Conservation (phyloP, 2,888 invertebrate species). For the Muscina levida region DNA sequence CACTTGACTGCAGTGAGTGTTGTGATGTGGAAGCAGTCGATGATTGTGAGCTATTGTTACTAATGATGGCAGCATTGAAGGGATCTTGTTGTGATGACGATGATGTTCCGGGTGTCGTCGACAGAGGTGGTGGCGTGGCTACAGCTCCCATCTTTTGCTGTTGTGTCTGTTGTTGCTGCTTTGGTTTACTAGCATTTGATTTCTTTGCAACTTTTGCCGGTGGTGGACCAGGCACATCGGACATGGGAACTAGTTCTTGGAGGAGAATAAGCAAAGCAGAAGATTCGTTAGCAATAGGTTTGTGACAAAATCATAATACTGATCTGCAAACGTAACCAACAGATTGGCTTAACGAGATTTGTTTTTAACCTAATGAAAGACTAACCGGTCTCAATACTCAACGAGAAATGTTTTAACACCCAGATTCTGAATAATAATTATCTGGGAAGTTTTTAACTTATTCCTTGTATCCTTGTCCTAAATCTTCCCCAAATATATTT, state of each 20-base stretch:
- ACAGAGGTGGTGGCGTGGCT: conserved; percentile 77
- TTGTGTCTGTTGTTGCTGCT: conserved; percentile 68
- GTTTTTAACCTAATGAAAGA: no score
- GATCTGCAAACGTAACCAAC: neutral
- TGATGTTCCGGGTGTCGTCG: conserved; percentile 76
- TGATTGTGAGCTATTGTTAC: conserved; percentile 78
- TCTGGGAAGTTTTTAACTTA: no score
- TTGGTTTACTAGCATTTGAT: conserved; percentile 77
- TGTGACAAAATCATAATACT: no score
- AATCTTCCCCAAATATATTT: no score
- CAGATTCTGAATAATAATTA: no score
- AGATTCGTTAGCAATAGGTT: neutral
- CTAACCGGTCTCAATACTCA: no score
- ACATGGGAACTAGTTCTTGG: conserved; percentile 75
- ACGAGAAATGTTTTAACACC: no score
- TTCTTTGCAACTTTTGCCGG: conserved; percentile 78
- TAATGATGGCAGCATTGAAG: conserved; percentile 77
- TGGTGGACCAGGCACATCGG: conserved; percentile 78
- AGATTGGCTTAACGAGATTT: no score
- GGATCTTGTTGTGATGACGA: conserved; percentile 74
- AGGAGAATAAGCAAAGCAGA: neutral
- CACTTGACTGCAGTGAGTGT: conserved; percentile 77
- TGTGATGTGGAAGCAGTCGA: conserved; percentile 77
- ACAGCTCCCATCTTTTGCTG: conserved; percentile 73
- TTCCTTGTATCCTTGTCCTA: no score